Evolutionary conservation across 2,888 invertebrate genomes (phyloP).

Genomic region (Temnothorax rugatulus): DNA sequence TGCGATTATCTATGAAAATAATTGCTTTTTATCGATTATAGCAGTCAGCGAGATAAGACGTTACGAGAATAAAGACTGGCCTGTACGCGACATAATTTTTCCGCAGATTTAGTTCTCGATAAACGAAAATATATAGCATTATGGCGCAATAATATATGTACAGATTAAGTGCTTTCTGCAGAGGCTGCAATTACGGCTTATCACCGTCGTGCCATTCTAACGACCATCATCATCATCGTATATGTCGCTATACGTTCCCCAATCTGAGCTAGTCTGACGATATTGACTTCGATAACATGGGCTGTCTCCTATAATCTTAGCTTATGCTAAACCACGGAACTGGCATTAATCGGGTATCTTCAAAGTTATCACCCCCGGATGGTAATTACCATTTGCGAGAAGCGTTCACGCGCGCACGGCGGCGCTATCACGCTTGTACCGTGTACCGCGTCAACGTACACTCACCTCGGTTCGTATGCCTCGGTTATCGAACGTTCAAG

Average conservation of each 20-base stretch:
- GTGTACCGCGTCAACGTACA: not conserved
- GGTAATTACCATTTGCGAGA: constrained; percentile 50
- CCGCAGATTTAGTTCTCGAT: not conserved
- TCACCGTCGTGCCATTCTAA: constrained; percentile 25
- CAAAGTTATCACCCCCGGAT: constrained; percentile 41
- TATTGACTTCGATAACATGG: constrained; percentile 46
- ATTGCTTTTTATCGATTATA: not conserved
- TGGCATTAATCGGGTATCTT: constrained; percentile 53
- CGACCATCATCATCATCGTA: constrained; percentile 47
- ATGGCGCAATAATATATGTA: not conserved
- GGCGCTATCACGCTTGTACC: constrained; percentile 26
- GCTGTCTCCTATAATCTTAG: constrained; percentile 41
- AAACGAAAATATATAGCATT: not conserved
- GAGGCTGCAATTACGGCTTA: constrained; percentile 25
- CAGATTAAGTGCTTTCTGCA: not conserved
- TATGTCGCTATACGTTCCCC: constrained; percentile 12
- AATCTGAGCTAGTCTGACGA: constrained; percentile 34
- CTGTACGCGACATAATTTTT: not conserved
- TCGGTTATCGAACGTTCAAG: constrained; percentile 46
- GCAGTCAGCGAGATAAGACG: not conserved
- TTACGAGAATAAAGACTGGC: not conserved
- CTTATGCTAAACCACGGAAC: constrained; percentile 51
- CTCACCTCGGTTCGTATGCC: not conserved
- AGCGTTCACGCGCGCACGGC: constrained; percentile 41
- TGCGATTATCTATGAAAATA: not conserved